Evolutionary conservation across 2,113 vertebrate species (phyloP).

Genomic region (Plectropomus leopardus): DNA sequence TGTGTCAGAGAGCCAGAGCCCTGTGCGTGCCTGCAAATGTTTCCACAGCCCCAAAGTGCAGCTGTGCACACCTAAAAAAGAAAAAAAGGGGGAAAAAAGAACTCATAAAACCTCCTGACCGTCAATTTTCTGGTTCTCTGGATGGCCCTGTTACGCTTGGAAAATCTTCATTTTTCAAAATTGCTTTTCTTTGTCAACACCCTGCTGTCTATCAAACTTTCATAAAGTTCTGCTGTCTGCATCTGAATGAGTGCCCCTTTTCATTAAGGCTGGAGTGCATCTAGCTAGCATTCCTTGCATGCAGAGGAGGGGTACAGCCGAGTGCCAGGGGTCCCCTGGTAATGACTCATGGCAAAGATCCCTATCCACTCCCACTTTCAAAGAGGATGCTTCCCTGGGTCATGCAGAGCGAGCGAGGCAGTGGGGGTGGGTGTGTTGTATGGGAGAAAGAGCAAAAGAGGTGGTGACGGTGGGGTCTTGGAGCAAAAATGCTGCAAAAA

Average conservation of each 20-base stretch:
- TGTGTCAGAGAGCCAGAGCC: constrained; percentile 44
- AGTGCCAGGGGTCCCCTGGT: constrained; percentile 74
- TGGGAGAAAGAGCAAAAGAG: not conserved
- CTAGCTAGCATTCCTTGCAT: constrained; percentile 74
- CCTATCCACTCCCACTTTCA: constrained; percentile 63
- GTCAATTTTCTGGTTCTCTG: constrained; percentile 53
- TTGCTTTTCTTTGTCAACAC: constrained; percentile 60
- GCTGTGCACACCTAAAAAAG: constrained; percentile 78
- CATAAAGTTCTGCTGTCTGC: constrained; percentile 58
- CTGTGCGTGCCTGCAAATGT: constrained; percentile 70
- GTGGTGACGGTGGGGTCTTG: not conserved
- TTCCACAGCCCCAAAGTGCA: constrained; percentile 71
- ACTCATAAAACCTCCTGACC: constrained; percentile 50
- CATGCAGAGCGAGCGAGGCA: constrained; percentile 19
- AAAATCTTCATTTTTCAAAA: constrained; percentile 56
- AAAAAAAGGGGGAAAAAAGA: not conserved
- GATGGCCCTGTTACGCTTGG: constrained; percentile 35
- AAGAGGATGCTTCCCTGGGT: constrained; percentile 58
- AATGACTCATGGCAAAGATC: constrained; percentile 78
- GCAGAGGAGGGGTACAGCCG: constrained; percentile 74
- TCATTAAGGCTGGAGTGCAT: constrained; percentile 63
- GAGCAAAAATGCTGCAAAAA: constrained; percentile 67
- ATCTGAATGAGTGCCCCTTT: constrained; percentile 66
- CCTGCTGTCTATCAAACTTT: constrained; percentile 58
- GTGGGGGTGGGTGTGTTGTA: constrained; percentile 18